Conservation (phyloP, 2,797 vertebrate genomes). For the Pseudotriccus pelzelni region DNA sequence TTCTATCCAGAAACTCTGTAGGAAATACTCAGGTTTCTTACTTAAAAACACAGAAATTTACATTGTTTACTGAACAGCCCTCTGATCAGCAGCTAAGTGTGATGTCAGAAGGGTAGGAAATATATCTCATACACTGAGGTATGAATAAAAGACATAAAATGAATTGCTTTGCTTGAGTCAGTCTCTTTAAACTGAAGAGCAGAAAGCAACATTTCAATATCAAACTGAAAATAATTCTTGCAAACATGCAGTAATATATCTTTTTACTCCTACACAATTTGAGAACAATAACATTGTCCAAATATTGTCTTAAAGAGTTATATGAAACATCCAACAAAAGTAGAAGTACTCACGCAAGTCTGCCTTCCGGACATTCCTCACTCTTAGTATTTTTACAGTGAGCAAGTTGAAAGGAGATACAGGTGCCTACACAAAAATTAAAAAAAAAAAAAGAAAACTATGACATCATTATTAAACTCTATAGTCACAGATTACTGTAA, state of each 20-base stretch:
- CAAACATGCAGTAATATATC: neutral
- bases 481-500: neutral
- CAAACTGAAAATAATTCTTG: neutral
- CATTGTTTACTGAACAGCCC: neutral
- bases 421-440: slow-evolving; percentile 47
- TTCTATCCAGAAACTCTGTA: neutral
- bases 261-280: neutral
- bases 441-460: neutral
- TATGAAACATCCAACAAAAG: neutral
- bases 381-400: slow-evolving; percentile 78
- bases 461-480: neutral
- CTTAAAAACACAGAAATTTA: neutral
- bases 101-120: neutral
- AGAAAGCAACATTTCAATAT: neutral
- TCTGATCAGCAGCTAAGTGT: neutral
- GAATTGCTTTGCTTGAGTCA: neutral
- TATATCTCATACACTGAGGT: neutral
- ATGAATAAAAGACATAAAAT: neutral
- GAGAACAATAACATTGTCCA: neutral
- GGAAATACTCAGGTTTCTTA: neutral
- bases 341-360: slow-evolving; percentile 79
- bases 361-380: slow-evolving; percentile 53
- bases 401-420: slow-evolving; percentile 70
- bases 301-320: neutral
- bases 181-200: neutral